Percentiles rank a stretch among this genome's conserved stretches.
Conservation (phyloP, 1,140 invertebrate species). For the Calosoma granatense region DNA sequence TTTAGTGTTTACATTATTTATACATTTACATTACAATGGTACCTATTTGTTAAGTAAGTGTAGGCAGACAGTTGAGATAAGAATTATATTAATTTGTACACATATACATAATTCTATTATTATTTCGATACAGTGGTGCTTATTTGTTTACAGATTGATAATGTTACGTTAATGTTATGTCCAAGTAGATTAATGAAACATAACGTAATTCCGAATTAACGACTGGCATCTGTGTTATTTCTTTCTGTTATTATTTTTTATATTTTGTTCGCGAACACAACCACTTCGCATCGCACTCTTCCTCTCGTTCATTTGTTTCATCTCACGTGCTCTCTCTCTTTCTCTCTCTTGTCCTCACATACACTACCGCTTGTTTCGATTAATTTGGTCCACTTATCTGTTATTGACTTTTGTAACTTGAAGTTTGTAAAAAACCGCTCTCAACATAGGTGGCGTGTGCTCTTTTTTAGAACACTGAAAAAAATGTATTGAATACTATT, state of each 20-base stretch:
- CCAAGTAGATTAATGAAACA: not conserved
- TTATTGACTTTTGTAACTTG: slow-evolving; percentile 3
- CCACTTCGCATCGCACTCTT: too few relatives aligned
- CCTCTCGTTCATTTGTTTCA: not conserved
- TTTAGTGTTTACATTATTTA: too few relatives aligned
- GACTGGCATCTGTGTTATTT: not conserved
- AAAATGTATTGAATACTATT: not conserved
- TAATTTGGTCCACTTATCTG: slow-evolving; percentile 5
- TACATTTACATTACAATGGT: too few relatives aligned
- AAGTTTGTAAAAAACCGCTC: not conserved
- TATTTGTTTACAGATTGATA: not conserved
- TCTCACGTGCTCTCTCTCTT: not conserved
- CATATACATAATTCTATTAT: too few relatives aligned
- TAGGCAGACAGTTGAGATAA: too few relatives aligned
- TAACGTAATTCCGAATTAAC: not conserved
- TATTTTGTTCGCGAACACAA: not conserved
- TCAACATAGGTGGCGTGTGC: too few relatives aligned
- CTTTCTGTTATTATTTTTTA: not conserved
- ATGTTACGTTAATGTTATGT: not conserved
- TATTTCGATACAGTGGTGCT: not conserved
- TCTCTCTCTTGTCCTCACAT: too few relatives aligned
- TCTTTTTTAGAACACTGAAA: not conserved
- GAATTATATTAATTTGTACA: too few relatives aligned
- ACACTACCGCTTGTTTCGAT: slow-evolving; percentile 6
- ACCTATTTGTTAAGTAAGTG: too few relatives aligned